Percentiles rank a stretch among this genome's conserved stretches.
phyloP scores from a whole-genome alignment of 2,797 vertebrate species.

The Rhinoraja longicauda region DNA sequence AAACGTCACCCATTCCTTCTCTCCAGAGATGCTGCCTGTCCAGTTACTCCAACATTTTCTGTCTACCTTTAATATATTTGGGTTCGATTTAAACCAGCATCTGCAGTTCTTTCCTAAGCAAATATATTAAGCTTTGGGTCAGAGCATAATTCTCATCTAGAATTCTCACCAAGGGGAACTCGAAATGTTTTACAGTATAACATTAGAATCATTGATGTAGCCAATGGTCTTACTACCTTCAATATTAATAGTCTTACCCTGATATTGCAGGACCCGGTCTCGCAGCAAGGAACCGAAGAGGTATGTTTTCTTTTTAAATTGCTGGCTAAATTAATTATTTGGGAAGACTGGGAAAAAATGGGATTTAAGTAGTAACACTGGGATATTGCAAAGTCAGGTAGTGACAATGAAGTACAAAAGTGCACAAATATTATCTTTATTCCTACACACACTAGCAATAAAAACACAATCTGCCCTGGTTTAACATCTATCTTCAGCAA shows the following conservation, averaged over 20 bases:
- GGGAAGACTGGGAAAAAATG: not conserved
- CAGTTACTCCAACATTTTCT: too few relatives aligned
- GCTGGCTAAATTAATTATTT: not conserved
- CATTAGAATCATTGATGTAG: not conserved
- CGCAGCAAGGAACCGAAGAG: slow-evolving; percentile 65
- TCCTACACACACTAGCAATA: not conserved
- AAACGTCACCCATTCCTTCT: too few relatives aligned
- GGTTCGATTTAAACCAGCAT: too few relatives aligned
- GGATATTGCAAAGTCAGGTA: not conserved
- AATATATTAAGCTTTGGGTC: not conserved
- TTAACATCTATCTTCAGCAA: not conserved
- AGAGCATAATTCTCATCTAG: not conserved
- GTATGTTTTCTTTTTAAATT: slow-evolving; percentile 45
- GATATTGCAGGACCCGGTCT: slow-evolving; percentile 59
- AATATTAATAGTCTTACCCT: not conserved
- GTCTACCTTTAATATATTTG: too few relatives aligned
- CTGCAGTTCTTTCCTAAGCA: not conserved
- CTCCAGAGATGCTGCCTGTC: too few relatives aligned
- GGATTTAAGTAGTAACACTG: not conserved
- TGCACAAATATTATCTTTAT: not conserved
- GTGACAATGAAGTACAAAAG: not conserved
- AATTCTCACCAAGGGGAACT: too few relatives aligned
- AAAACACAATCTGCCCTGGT: not conserved
- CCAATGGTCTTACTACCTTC: not conserved
- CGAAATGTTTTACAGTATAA: not conserved